Evolutionary conservation across 2,797 vertebrate genomes (phyloP).

Genomic region (Gephyroberyx darwinii): DNA sequence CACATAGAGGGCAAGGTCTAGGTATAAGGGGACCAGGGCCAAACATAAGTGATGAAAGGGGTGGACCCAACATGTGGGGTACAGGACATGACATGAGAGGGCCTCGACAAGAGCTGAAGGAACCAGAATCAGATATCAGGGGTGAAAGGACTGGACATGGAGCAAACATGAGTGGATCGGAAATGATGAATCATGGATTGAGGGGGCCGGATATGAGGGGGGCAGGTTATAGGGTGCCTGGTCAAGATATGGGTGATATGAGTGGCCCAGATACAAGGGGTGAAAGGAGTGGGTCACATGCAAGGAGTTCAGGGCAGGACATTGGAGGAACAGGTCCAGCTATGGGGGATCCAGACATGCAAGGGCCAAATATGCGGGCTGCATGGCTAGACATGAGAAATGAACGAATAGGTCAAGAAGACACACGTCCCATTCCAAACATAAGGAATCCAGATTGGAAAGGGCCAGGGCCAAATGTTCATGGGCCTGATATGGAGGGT

Average conservation of each 20-base stretch:
- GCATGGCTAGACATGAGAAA: slow-evolving; percentile 18
- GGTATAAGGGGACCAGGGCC: slow-evolving; percentile 15
- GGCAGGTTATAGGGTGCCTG: slow-evolving; percentile 14
- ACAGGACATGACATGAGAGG: slow-evolving; percentile 18
- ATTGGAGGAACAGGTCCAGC: slow-evolving; percentile 28
- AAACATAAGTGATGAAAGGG: slow-evolving; percentile 33
- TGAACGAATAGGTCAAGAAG: slow-evolving; percentile 28
- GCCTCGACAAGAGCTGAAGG: slow-evolving; percentile 24
- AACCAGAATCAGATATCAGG: background rate
- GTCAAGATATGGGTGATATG: slow-evolving; percentile 10
- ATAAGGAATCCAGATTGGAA: slow-evolving; percentile 41
- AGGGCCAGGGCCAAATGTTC: slow-evolving; percentile 19
- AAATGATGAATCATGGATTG: slow-evolving; percentile 17
- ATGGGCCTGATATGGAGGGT: slow-evolving; percentile 5
- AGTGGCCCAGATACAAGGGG: slow-evolving; percentile 13
- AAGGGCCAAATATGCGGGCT: slow-evolving; percentile 12
- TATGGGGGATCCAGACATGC: slow-evolving; percentile 10
- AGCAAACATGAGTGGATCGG: slow-evolving; percentile 7
- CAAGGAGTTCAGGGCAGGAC: slow-evolving; percentile 1
- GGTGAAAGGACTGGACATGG: background rate
- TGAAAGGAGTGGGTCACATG: slow-evolving; percentile 24
- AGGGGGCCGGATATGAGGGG: slow-evolving; percentile 10
- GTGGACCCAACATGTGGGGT: slow-evolving; percentile 3
- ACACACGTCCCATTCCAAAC: slow-evolving; percentile 28
- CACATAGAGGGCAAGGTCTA: slow-evolving; percentile 13